Evolutionary conservation across 1,140 invertebrate genomes (phyloP).

Genomic region (Paralvinella palmiformis): DNA sequence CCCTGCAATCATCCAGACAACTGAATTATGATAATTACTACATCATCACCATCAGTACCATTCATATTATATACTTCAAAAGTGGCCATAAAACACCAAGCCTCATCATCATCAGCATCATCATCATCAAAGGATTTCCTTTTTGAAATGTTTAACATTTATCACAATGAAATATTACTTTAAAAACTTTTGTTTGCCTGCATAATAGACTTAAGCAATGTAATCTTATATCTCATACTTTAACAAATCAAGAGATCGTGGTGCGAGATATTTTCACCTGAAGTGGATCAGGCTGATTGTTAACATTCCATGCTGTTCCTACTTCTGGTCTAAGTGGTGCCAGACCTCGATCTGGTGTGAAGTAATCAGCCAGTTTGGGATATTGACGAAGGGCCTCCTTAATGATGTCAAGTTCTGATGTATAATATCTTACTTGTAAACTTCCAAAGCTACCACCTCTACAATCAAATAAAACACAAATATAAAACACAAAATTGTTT

Average conservation of each 20-base stretch:
- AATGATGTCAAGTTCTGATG: not conserved
- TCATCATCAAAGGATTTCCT: too few relatives aligned
- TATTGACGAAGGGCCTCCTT: not conserved
- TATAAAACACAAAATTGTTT: not conserved
- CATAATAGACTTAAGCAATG: not conserved
- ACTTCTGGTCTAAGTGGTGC: not conserved
- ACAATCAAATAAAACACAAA: not conserved
- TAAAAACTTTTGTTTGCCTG: too few relatives aligned
- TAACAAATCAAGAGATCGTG: too few relatives aligned
- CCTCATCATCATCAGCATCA: too few relatives aligned
- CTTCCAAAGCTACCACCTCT: not conserved
- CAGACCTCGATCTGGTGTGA: not conserved
- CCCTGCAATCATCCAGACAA: too few relatives aligned
- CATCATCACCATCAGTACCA: too few relatives aligned
- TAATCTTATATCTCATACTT: not conserved
- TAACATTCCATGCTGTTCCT: constrained; percentile 4
- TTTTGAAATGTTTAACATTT: too few relatives aligned
- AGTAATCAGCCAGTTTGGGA: not conserved
- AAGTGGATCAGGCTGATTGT: not conserved
- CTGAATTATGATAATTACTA: too few relatives aligned
- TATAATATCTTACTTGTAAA: not conserved
- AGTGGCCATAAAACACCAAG: too few relatives aligned
- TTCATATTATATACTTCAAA: too few relatives aligned
- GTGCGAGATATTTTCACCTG: constrained; percentile 1
- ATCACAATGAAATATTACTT: too few relatives aligned